Evolutionary conservation across 2,113 vertebrate genomes (phyloP).

Genomic region (Mystacornis crossleyi): DNA sequence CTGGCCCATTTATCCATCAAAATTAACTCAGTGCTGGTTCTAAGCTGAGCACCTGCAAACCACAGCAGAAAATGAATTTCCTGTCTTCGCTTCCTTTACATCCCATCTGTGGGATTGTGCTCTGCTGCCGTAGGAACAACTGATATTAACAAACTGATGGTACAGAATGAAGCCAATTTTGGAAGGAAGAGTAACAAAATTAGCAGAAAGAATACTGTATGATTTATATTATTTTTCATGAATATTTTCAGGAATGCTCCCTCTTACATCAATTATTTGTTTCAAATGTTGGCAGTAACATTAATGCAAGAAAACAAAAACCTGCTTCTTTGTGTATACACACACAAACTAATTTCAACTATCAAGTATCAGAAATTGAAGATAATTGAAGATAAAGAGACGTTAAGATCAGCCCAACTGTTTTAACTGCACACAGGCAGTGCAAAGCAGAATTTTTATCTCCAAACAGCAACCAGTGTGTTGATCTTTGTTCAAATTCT

Average conservation of each 20-base stretch:
- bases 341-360: not conserved
- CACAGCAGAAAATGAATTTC: not conserved
- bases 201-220: not conserved
- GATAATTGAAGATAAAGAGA: too few relatives aligned
- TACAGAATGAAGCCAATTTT: not conserved
- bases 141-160: not conserved
- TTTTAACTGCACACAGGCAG: not conserved
- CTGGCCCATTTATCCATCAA: conserved; percentile 2
- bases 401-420: not conserved
- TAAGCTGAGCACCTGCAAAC: conserved; percentile 11
- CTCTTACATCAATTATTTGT: not conserved
- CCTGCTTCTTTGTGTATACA: not conserved
- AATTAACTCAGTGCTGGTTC: not conserved
- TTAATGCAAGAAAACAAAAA: not conserved
- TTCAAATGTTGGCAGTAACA: not conserved
- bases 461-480: not conserved
- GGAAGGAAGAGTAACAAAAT: not conserved
- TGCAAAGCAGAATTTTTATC: not conserved
- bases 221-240: not conserved
- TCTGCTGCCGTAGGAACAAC: not conserved
- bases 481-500: not conserved
- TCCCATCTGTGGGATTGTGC: not conserved
- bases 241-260: not conserved
- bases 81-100: not conserved
- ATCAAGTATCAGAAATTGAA: not conserved